Evolutionary conservation across 2,888 invertebrate species (phyloP).

Genomic region (Biston stratarius): DNA sequence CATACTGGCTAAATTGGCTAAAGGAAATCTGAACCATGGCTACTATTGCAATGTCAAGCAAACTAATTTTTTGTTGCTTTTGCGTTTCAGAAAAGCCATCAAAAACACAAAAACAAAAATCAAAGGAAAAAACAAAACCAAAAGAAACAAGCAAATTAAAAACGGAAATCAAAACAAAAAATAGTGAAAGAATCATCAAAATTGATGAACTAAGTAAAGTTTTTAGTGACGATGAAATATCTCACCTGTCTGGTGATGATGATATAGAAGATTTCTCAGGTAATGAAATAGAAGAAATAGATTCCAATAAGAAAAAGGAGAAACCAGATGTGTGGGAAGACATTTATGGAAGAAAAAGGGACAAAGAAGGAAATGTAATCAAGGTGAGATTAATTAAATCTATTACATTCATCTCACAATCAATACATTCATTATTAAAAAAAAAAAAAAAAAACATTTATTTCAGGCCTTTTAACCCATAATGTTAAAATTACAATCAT

Average conservation of each 20-base stretch:
- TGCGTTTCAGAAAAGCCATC: slow-evolving; percentile 58
- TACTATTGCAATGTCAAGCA: too few species aligned
- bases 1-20: too few species aligned
- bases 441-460: too few species aligned
- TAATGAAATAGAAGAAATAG: slow-evolving; percentile 47
- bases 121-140: slow-evolving; percentile 36
- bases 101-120: slow-evolving; percentile 43
- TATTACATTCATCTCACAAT: too few species aligned
- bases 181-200: slow-evolving; percentile 59
- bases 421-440: too few species aligned
- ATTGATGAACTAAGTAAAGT: slow-evolving; percentile 69
- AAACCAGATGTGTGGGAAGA: slow-evolving; percentile 91
- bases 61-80: too few species aligned
- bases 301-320: slow-evolving; percentile 56
- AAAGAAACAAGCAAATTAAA: slow-evolving; percentile 43
- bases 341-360: slow-evolving; percentile 96
- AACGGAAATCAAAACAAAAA: slow-evolving; percentile 30
- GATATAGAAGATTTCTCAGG: slow-evolving; percentile 43
- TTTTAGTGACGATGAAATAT: slow-evolving; percentile 82
- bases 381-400: slow-evolving; percentile 69
- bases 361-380: slow-evolving; percentile 92
- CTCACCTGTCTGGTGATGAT: slow-evolving; percentile 70
- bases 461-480: too few species aligned
- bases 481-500: too few species aligned
- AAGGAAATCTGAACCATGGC: too few species aligned